These are phyloP conservation scores for Phasia obesa DNA, from an alignment of 2,888 invertebrate genomes.

Conservation along the genomic window DNA sequence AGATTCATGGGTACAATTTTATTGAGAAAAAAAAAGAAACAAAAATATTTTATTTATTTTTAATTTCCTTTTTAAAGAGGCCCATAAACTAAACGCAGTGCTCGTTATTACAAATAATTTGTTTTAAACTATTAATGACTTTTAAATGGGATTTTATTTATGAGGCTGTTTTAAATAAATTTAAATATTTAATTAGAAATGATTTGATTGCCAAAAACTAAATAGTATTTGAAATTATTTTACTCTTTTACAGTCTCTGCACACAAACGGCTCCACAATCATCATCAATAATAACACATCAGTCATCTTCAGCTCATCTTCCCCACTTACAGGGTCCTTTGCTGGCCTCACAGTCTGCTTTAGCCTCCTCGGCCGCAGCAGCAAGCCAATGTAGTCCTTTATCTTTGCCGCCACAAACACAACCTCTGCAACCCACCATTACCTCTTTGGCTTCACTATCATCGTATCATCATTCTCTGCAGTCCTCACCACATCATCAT, in stretches of 20 bases:
- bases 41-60: slow-evolving; percentile 59
- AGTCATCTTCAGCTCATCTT: slow-evolving; percentile 73
- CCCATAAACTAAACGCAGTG: neutral
- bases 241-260: slow-evolving; percentile 75
- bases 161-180: neutral
- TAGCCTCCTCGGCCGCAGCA: slow-evolving; percentile 81
- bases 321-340: slow-evolving; percentile 68
- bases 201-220: neutral
- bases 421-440: slow-evolving; percentile 79
- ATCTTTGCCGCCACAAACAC: slow-evolving; percentile 79
- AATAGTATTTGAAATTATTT: neutral
- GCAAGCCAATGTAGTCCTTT: slow-evolving; percentile 80
- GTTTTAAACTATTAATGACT: slow-evolving; percentile 12
- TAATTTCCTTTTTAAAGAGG: slow-evolving; percentile 44
- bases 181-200: neutral
- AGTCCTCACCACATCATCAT: slow-evolving; percentile 55
- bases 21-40: slow-evolving; percentile 22
- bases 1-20: slow-evolving; percentile 49
- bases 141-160: slow-evolving; percentile 5
- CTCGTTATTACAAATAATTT: no score
- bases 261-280: slow-evolving; percentile 71
- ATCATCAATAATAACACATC: slow-evolving; percentile 62
- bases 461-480: slow-evolving; percentile 61
- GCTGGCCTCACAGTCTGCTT: slow-evolving; percentile 68
- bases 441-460: slow-evolving; percentile 75